Base-by-base conservation (phyloP, 2,888 invertebrate species). In the Lasioglossum leucozonium region DNA sequence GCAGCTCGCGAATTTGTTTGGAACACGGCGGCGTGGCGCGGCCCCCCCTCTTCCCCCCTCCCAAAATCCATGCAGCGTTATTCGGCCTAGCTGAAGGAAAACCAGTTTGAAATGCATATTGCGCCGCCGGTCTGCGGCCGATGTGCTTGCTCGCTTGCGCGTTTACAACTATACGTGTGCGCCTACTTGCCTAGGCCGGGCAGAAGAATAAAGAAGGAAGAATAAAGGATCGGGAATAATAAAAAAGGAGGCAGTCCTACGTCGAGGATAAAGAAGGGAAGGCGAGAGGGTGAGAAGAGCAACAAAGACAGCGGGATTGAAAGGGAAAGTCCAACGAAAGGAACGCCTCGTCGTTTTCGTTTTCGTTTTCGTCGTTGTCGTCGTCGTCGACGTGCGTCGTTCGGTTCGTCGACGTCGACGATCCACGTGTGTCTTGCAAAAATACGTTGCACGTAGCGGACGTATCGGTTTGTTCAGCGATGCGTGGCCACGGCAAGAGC, bases 21-120 rank as follows among this genome's bases (percentile, higher is more conserved):
- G 58, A 4, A 22, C n/a, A 51, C 51, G 22, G 22, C 8, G 22
- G 6, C 47, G 16, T 5, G 22, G 10, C 22, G 51, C 51, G 22
- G 22, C 51, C 51, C 51, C 10, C 51, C 51, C 40, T 10, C 40
- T 18, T 5, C 47, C 44, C 40, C 40, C 40, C 47, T 5, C 47
- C 44, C 47, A 16, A 47, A 74, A 73, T 78, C 51, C 16, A 0
- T 42, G n/a, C 42, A 10, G 78, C 30, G 37, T 58, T 74, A 69
- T 73, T 34, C 55, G 88, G 73, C 77, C 87, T 69, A 85, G 40
- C 79, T 37, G 26, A 67, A 62, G 71, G 79, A 87, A 88, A 94
- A 94, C 94, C 94, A 93, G 94, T 94, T 92, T 88, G 86, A 88
- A 85, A 87, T 85, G 89, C 88, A 77, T 77, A 91, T 93, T 92